Base-by-base conservation (phyloP, 35 echinoderm and acorn worm species). In the Eucidaris tribuloides region DNA sequence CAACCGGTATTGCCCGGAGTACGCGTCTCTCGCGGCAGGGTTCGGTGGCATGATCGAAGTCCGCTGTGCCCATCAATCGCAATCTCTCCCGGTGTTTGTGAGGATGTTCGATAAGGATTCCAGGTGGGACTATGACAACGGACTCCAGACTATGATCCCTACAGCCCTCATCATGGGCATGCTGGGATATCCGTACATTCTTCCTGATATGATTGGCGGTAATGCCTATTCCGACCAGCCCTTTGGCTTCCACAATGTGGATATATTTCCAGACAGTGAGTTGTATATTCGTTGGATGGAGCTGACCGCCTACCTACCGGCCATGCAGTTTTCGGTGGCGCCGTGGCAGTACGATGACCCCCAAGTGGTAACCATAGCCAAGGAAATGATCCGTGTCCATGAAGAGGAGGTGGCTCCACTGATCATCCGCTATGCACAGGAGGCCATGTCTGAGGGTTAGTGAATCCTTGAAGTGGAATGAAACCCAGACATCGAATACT, bases 171-270 rank as follows among this genome's bases (percentile, higher is more conserved):
- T 83, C 17, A 77, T 82, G 71, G 86, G 94, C 7, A 46, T 97
- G 17, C 63, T 97, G 30, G 94, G 94, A 18, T 97, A 97, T 56
- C 94, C 94, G 0, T 97, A 89, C 66, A 88, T 97, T 22, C 35
- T 97, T 7, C 94, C 94, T 5, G 71, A 83, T 40, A 79, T 87
- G 43, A 84, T 92, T 7, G 82, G 94, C 46, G 86, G 85, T 1
- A 92, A 83, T 77, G 62, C 42, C 3, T 87, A 83, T 46, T 15
- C 43, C n/a, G 68, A 60, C 25, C 18, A 24, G 25, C 28, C 25
- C n/a, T 62, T 66, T 27, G 45, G 62, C 36, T 70, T 13, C 35
- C 42, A 77, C 36, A 48, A 84, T 41, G 36, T 38, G 40, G 65
- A 37, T 14, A 76, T 77, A 4, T 3, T 81, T 15, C 87, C 88